Base-by-base conservation (phyloP, 2,888 invertebrate species). In the Amiota communis region DNA sequence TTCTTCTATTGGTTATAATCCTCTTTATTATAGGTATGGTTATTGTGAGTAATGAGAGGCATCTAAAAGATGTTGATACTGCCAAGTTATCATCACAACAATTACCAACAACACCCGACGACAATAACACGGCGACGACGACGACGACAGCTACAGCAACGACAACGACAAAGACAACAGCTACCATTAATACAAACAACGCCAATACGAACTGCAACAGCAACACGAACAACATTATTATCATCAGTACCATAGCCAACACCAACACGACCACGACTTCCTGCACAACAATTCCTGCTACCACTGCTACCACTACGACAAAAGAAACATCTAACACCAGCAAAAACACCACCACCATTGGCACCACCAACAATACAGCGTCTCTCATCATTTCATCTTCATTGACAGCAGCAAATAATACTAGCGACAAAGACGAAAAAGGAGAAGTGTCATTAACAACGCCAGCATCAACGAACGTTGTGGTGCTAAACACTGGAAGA, bases 21-120 rank as follows among this genome's bases (percentile, higher is more conserved):
- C 36, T 6, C 8, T 6, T 36, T 79, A n/a, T 36, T 79, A n/a
- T 76, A 88, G 88, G 83, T 84, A 88, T 89, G 88, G 88, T 89
- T 82, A 86, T 89, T 84, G 89, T 87, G 81, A 87, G 86, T 79
- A 89, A 85, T 81, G 88, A 88, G 86, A 87, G 87, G 88, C 83
- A 82, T 75, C 86, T 78, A 68, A 86, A 85, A 78, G 80, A 80
- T 80, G 82, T 81, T 79, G 81, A 85, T 82, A 82, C 79, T 82
- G 81, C 79, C 77, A 85, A 83, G 77, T 74, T 77, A 72, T 72
- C 77, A 57, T 11, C 17, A 23, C 71, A 15, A 63, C 15, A 11
- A 59, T 1, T n/a, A 59, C 17, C 63, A 63, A 63, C 63, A 63
- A 63, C 63, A 63, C 12, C 63, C 23, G 76, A 73, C 74, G 75